Base-by-base conservation (phyloP, 1,140 invertebrate genomes). In the Cotesia typhae region DNA sequence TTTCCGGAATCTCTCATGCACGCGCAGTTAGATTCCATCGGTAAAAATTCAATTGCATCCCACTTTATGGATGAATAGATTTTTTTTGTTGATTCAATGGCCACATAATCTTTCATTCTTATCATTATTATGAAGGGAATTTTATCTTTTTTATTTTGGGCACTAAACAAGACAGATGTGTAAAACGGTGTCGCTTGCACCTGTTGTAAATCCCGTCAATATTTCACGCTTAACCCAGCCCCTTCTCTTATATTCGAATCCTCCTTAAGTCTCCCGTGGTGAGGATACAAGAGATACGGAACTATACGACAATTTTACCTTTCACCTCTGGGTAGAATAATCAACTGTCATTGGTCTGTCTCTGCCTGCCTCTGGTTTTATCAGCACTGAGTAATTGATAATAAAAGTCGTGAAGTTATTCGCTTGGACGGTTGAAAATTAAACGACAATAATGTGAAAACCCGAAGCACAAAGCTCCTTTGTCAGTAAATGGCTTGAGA, bases 191-290 rank as follows among this genome's bases (percentile, higher is more conserved):
- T 70, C 75, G 57, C 41, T 67, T 51, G 71, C 73, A 77, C 63
- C 72, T 75, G 74, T 74, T 73, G 41, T 70, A 73, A 77, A 75
- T 72, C 70, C 76, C 59, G 69, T 65, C 74, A 72, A 78, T 80
- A 79, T 77, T 76, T 79, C 57, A 47, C 64, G 51, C 41, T 55
- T 65, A 59, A 69, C 14, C 57, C 9, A 66, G 41, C 41, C 41
- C 41, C 41, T 47, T 47, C 41, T 47, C 5, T 47, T 47, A 4
- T 47, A 47, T 4, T 47, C 41, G 6, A 10, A 6, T 47, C 41
- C 5, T 47, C 41, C 41, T 47, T 47, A 6, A 9, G 41, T 7
- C 41, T 47, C 4, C 41, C 41, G 41, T 47, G 6, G 41, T 41
- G 41, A 47, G 41, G 41, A 47, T 47, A 47, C 41, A 47, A 47